Evolutionary conservation across 2,113 vertebrate species (phyloP), one percentile per base, ranked within the genome.

Genomic region (Paradoxurus hermaphroditus): DNA sequence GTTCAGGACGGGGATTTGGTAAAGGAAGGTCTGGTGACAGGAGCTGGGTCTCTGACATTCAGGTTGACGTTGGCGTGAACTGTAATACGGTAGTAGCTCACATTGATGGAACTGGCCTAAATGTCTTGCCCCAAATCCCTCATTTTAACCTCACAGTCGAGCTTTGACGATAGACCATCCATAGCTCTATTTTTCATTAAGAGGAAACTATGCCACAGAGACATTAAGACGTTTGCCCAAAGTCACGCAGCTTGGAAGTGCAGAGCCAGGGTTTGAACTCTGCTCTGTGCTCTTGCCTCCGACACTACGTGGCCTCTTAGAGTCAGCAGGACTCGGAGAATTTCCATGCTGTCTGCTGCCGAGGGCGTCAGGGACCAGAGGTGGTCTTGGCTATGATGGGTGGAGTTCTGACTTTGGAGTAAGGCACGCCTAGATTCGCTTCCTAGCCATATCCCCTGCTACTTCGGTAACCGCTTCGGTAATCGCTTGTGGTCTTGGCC

Each of bases 321-420:
- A 29, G 19, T 7, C 10, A 46, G 73, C 39, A 73, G 12, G 70
- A 25, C 77, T 75, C n/a, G 1, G 73, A 16, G 63, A 15, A 2
- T 1, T 12, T 6, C 41, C 1, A 0, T 1, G 19, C n/a, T 4
- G 7, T n/a, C 34, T 34, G 29, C 51, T 4, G 36, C 21, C 31
- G 29, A 25, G 4, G 4, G 4, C 4, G 27, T 9, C 13, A 36
- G 77, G 7, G 70, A 51, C 25, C 18, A 23, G 68, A 12, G 31
- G 29, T 14, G 12, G 34, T 16, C 78, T 31, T 44, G 29, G 27
- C 7, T 7, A 1, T 39, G 63, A 41, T 3, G 0, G 15, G 16
- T 2, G 3, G 23, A 7, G 49, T n/a, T 10, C 41, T 10, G 0
- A 13, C 78, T 46, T 34, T 14, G 39, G 49, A 65, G 31, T 7